phyloP scores from a whole-genome alignment of 2,888 invertebrate genomes.

The Antheraea yamamai region DNA sequence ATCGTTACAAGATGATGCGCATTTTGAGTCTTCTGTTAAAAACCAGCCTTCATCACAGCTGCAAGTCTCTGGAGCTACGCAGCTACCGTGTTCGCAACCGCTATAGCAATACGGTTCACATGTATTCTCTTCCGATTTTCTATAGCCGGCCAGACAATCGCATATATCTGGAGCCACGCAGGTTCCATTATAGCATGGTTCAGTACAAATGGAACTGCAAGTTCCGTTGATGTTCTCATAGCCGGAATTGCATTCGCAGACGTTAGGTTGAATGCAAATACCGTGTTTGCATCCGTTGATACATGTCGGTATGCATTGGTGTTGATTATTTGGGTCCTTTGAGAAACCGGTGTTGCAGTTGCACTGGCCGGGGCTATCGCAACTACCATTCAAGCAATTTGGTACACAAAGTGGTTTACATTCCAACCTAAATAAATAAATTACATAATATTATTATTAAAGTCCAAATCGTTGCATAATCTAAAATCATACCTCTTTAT shows the following conservation, averaged over 20 bases:
- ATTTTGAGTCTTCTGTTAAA: not conserved
- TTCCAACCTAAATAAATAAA: not conserved
- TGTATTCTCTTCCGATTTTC: not conserved
- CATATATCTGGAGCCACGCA: constrained; percentile 13
- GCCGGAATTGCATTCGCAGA: constrained; percentile 1
- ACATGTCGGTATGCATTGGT: not conserved
- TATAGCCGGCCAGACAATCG: not conserved
- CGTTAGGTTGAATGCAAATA: not conserved
- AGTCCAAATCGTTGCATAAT: not conserved
- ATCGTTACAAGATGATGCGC: not conserved
- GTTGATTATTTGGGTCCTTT: constrained; percentile 5
- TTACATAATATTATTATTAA: not conserved
- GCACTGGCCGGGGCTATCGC: constrained; percentile 11
- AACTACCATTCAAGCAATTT: constrained; percentile 6
- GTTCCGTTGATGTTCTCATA: not conserved
- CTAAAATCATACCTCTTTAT: too few species aligned
- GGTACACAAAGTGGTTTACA: not conserved
- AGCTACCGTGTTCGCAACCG: constrained; percentile 27
- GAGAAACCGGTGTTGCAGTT: not conserved
- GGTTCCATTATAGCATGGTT: constrained; percentile 13
- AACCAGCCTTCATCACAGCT: constrained; percentile 16
- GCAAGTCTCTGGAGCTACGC: constrained; percentile 32
- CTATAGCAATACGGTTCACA: constrained; percentile 2
- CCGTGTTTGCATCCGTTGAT: not conserved
- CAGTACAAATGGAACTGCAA: constrained; percentile 8